Percentiles rank a stretch among this genome's conserved stretches.
Conservation (phyloP, 35 echinoderm and acorn worm species). For the Strongylocentrotus purpuratus region DNA sequence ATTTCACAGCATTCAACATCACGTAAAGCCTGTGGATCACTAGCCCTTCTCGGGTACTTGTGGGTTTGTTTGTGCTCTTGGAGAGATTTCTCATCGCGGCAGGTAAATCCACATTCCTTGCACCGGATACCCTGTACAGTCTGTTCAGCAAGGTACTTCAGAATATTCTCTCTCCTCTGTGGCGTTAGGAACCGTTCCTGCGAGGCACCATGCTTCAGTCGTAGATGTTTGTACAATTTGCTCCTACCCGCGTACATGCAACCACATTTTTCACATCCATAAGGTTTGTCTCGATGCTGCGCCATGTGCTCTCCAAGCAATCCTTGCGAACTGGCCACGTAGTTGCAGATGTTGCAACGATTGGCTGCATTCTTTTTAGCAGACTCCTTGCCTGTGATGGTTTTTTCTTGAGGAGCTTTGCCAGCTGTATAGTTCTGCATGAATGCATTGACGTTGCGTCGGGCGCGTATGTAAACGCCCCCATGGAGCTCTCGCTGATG, state of each 20-base stretch:
- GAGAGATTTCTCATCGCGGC: neutral
- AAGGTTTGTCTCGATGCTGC: neutral
- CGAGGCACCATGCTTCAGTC: constrained; percentile 4
- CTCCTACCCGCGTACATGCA: neutral
- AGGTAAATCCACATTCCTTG: neutral
- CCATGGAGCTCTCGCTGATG: neutral
- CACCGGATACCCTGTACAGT: neutral
- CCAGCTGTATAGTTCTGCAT: neutral
- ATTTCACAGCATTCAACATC: neutral
- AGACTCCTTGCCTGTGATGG: neutral
- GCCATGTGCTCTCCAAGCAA: neutral
- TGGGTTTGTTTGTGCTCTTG: neutral
- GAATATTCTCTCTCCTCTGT: neutral
- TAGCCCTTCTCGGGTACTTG: neutral
- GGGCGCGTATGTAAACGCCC: neutral
- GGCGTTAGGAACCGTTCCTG: neutral
- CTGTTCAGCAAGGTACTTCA: neutral
- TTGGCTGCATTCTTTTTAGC: neutral
- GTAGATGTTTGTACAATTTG: neutral
- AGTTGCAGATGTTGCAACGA: neutral
- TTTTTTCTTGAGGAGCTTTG: neutral
- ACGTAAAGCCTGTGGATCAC: neutral
- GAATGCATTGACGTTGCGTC: neutral
- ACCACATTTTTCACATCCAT: constrained; percentile 16
- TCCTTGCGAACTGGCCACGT: neutral